These are phyloP conservation scores for Cyprinus carpio DNA, from an alignment of 2,113 vertebrate genomes.

Conservation along the genomic window DNA sequence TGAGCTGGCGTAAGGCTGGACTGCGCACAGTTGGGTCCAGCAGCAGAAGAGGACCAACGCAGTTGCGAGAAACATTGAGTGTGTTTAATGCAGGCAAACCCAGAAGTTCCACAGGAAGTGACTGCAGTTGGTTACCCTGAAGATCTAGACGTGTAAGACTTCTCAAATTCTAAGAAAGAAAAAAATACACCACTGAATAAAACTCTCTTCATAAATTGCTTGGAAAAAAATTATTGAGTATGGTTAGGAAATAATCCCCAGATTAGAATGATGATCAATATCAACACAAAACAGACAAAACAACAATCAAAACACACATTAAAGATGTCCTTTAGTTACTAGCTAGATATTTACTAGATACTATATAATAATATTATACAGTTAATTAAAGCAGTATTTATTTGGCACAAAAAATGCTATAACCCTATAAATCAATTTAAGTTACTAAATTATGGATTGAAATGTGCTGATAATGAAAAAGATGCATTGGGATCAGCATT, in stretches of 20 bases:
- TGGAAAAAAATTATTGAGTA: background rate
- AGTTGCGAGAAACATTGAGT: slow-evolving; percentile 90
- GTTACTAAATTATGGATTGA: too few relatives aligned
- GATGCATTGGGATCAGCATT: too few relatives aligned
- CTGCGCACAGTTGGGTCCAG: slow-evolving; percentile 75
- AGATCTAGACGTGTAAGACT: slow-evolving; percentile 89
- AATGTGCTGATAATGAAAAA: too few relatives aligned
- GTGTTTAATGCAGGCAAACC: slow-evolving; percentile 79
- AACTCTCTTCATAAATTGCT: too few relatives aligned
- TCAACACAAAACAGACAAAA: background rate
- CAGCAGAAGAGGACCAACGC: slow-evolving; percentile 79
- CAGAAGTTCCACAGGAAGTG: slow-evolving; percentile 81
- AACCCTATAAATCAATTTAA: too few relatives aligned
- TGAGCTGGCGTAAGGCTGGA: slow-evolving; percentile 82
- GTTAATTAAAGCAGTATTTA: too few relatives aligned
- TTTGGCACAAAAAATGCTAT: too few relatives aligned
- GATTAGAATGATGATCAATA: background rate
- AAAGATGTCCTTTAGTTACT: too few relatives aligned
- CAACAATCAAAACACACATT: too few relatives aligned
- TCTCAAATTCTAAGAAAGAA: slow-evolving; percentile 78
- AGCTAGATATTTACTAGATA: too few relatives aligned
- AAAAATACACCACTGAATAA: background rate
- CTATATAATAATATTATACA: too few relatives aligned
- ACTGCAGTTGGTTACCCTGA: slow-evolving; percentile 84
- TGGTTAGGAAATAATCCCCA: background rate